Percentiles rank a stretch among this genome's conserved stretches.
Conservation (phyloP, 2,888 invertebrate species). For the Ectobius pallidus region DNA sequence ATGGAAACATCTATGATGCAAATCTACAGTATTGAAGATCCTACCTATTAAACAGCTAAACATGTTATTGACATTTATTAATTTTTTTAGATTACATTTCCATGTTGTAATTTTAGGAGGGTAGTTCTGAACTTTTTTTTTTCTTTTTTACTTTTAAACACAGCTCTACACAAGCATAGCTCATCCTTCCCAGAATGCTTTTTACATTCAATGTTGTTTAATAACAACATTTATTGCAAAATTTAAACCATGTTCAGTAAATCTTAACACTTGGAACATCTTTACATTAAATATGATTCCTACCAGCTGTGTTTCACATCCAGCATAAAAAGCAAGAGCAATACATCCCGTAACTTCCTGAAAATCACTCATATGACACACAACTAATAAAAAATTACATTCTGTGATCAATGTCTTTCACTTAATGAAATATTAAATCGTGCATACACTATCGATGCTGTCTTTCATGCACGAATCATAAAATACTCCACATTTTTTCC, state of each 20-base stretch:
- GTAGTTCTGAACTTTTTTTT: neutral
- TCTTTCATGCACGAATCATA: neutral
- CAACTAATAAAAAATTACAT: slow-evolving; percentile 22
- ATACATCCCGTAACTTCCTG: neutral
- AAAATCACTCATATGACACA: slow-evolving; percentile 19
- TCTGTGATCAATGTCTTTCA: slow-evolving; percentile 13
- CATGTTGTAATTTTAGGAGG: slow-evolving; percentile 13
- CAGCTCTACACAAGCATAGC: slow-evolving; percentile 1
- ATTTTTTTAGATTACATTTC: slow-evolving; percentile 15
- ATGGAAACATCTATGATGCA: slow-evolving; percentile 24
- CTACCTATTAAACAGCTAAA: slow-evolving; percentile 10
- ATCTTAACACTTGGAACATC: neutral
- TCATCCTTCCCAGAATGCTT: neutral
- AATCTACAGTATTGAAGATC: slow-evolving; percentile 3
- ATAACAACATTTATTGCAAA: slow-evolving; percentile 12
- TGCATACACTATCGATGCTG: neutral
- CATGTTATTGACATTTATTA: slow-evolving; percentile 17
- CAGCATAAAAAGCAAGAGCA: slow-evolving; percentile 19
- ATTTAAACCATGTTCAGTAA: neutral
- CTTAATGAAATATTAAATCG: slow-evolving; percentile 11
- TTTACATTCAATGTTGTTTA: neutral
- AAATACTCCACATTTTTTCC: neutral
- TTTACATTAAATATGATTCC: neutral
- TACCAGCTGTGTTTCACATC: neutral
- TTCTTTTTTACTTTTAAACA: neutral